Evolutionary conservation across 2,797 vertebrate species (phyloP), one percentile per base, ranked within the genome.

Genomic region (Scarus forsteni): DNA sequence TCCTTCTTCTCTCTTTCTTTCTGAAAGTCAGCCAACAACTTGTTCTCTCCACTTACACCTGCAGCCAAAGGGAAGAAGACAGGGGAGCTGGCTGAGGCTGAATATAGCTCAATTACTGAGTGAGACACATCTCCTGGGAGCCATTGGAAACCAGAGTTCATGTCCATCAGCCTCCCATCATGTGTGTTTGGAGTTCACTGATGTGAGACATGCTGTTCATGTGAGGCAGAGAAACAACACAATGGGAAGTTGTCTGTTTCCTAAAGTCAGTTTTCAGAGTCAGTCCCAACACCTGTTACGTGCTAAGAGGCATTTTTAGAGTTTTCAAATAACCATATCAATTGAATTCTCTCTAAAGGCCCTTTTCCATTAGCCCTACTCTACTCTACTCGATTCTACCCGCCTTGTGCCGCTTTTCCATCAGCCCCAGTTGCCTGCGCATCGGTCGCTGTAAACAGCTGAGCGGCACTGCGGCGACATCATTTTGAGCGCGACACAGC

Each of bases 151-250:
- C 18, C 19, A 34, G 12, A 36, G 56, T 49, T 46, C 43, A 35
- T 59, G 39, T 59, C 60, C 67, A 66, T 73, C 62, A 62, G 48
- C 27, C 14, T 43, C 42, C 64, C 54, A 67, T 35, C 50, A 10
- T 36, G 70, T 53, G n/a, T 61, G 36, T 44, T 8, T 51, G 44
- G 27, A 48, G 51, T 46, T 46, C 27, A 38, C 38, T 12, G 46
- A 40, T 18, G 40, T 34, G 52, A 55, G 16, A 6, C 3, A 14
- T 10, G 18, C 34, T 65, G 62, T 13, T 15, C 10, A 13, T 34
- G 4, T 70, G 50, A 59, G 54, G 59, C 44, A 46, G 12, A 67
- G 39, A 14, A 44, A 42, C 27, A 14, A 45, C 27, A 36, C 39
- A 53, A 36, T 46, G n/a, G 15, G 9, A 18, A 19, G 14, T 5